Evolutionary conservation across 2,797 vertebrate genomes (phyloP).

Genomic region (Crax fasciolata): DNA sequence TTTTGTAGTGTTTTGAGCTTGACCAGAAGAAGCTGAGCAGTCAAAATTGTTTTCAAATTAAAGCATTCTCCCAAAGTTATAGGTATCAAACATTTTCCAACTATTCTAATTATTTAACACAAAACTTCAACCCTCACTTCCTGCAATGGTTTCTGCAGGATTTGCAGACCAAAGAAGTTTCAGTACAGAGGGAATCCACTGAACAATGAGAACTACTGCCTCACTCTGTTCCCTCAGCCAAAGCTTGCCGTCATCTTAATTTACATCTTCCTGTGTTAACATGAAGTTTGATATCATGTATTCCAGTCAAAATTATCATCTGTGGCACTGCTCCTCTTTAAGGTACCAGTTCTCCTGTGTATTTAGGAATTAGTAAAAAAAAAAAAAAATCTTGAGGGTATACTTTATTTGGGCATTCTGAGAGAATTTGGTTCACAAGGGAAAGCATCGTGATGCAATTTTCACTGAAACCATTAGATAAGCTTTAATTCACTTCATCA

Average conservation of each 20-base stretch:
- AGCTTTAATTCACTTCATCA: conserved; percentile 3
- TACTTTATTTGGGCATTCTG: not conserved
- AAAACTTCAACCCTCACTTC: not conserved
- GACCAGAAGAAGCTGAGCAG: accelerated
- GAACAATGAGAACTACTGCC: not conserved
- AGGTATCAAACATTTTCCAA: not conserved
- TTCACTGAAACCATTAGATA: not conserved
- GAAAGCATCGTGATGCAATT: not conserved
- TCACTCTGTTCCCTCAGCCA: not conserved
- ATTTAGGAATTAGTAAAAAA: not conserved
- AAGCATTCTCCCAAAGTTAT: not conserved
- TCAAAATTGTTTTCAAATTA: not conserved
- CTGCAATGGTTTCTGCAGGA: not conserved
- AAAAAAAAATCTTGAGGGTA: not conserved
- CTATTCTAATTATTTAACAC: not conserved
- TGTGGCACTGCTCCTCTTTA: accelerated
- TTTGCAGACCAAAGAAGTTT: not conserved
- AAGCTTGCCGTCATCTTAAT: not conserved
- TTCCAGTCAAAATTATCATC: not conserved
- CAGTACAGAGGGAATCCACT: not conserved
- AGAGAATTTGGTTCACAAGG: not conserved
- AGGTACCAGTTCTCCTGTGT: not conserved
- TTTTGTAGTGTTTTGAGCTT: not conserved
- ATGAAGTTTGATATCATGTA: not conserved
- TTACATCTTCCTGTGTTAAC: not conserved